Evolutionary conservation across 2,797 vertebrate genomes (phyloP).

Genomic region (Ara ararauna): DNA sequence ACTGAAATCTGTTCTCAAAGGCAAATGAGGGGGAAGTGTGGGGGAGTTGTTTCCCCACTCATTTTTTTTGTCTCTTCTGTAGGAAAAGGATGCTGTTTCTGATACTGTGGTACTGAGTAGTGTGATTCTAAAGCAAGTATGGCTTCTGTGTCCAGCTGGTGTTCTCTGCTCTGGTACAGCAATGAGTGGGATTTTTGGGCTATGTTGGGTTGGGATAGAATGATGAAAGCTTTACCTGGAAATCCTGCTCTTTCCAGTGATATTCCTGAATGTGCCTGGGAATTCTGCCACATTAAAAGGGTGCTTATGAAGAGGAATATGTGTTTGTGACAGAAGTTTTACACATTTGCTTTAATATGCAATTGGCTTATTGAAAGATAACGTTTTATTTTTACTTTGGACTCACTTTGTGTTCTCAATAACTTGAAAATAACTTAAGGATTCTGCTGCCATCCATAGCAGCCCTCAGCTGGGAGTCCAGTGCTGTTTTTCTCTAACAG

Average conservation of each 20-base stretch:
- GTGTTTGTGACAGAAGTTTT: neutral
- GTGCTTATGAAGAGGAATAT: neutral
- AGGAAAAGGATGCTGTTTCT: neutral
- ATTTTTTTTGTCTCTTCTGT: neutral
- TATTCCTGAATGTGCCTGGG: neutral
- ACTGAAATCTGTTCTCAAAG: neutral
- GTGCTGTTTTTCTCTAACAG: neutral
- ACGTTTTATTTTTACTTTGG: neutral
- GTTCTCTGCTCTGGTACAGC: neutral
- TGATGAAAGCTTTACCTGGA: neutral
- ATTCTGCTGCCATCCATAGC: neutral
- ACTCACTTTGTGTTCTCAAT: neutral
- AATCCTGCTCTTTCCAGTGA: neutral
- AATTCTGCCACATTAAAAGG: neutral
- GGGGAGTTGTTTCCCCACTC: neutral
- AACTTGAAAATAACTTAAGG: neutral
- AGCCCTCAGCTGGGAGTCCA: neutral
- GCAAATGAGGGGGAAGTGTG: neutral
- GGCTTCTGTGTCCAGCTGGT: neutral
- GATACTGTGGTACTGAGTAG: neutral
- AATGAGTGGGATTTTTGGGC: neutral
- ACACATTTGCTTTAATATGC: neutral
- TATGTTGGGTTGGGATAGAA: neutral
- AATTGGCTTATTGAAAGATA: neutral
- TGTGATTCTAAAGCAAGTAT: neutral